Percentiles rank a stretch among this genome's conserved stretches.
Conservation (phyloP, 2,113 vertebrate genomes). For the Corythoichthys haematopterus region DNA sequence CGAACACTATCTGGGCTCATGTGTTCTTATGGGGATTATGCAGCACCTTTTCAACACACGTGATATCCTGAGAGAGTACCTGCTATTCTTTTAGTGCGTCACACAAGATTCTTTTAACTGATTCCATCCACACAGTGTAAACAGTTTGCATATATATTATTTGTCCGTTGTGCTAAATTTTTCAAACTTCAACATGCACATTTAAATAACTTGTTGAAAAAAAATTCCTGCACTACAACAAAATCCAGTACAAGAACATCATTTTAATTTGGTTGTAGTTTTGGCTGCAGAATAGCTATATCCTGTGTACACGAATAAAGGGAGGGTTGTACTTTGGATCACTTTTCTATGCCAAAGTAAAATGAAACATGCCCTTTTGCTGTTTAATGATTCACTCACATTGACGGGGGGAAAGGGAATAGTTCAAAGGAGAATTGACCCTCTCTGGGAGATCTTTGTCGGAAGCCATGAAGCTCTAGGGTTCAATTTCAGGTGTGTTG, state of each 20-base stretch:
- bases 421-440: neutral
- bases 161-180: neutral
- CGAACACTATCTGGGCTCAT: conserved; percentile 35
- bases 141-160: too few species aligned
- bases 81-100: conserved; percentile 30
- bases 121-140: neutral
- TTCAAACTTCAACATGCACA: neutral
- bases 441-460: neutral
- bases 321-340: neutral
- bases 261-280: neutral
- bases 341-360: neutral
- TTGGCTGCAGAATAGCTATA: neutral
- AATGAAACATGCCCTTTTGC: neutral
- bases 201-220: neutral
- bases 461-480: neutral
- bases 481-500: conserved; percentile 5
- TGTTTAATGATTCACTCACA: conserved; percentile 14
- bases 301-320: neutral
- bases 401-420: neutral
- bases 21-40: conserved; percentile 44
- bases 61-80: conserved; percentile 49
- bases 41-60: conserved; percentile 58
- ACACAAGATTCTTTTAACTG: neutral
- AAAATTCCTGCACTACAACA: neutral
- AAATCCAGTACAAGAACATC: neutral